Conservation (phyloP, 2,888 invertebrate species). For the Eupithecia centaureata region DNA sequence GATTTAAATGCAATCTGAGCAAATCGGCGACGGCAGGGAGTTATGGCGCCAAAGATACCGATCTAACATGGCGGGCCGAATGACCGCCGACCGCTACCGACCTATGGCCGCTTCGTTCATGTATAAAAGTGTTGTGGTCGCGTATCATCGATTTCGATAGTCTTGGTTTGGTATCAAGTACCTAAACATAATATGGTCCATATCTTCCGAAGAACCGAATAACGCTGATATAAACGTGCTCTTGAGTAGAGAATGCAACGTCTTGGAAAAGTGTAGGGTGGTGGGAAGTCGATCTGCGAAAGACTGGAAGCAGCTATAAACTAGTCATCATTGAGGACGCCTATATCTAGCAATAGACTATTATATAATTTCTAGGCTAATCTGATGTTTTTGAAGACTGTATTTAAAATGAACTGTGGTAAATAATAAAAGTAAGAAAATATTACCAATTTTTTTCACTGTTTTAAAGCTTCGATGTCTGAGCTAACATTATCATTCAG, state of each 20-base stretch:
- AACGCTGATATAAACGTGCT: too few relatives aligned
- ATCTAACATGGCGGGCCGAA: constrained; percentile 68
- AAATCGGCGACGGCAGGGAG: constrained; percentile 64
- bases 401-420: background rate
- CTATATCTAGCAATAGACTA: background rate
- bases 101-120: constrained; percentile 50
- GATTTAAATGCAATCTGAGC: constrained; percentile 69
- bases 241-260: too few relatives aligned
- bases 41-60: constrained; percentile 76
- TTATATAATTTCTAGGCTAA: background rate
- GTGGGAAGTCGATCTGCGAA: background rate
- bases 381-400: too few relatives aligned
- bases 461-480: background rate
- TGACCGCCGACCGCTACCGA: constrained; percentile 67
- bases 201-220: background rate
- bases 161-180: background rate
- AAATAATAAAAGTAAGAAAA: too few relatives aligned
- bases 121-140: constrained; percentile 1
- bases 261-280: too few relatives aligned
- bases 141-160: background rate
- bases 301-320: background rate
- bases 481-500: background rate
- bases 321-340: background rate
- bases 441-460: too few relatives aligned
- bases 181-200: too few relatives aligned